Conservation (phyloP, 1,140 invertebrate genomes). For the Argopecten irradians region DNA sequence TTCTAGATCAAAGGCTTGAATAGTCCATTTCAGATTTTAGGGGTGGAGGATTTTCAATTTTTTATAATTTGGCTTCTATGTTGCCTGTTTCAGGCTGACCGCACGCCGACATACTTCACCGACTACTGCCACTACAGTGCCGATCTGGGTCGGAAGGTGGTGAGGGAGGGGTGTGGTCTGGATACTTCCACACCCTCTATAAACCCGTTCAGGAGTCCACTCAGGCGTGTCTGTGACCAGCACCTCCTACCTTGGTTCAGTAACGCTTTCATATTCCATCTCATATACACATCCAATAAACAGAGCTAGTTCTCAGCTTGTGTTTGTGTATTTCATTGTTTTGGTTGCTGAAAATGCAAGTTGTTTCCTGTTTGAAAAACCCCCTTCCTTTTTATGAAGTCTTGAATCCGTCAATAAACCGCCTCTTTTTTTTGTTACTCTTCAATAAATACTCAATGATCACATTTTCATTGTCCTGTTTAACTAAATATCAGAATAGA, state of each 20-base stretch:
- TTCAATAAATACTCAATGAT: too few species aligned
- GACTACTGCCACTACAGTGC: constrained; percentile 67
- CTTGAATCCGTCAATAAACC: too few species aligned
- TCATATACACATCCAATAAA: constrained; percentile 36
- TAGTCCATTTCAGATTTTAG: too few species aligned
- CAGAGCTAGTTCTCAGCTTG: neutral
- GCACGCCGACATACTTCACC: constrained; percentile 65
- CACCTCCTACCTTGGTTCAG: constrained; percentile 66
- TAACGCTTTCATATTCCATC: constrained; percentile 60
- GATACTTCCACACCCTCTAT: constrained; percentile 54
- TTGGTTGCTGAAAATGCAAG: neutral
- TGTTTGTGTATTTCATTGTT: neutral
- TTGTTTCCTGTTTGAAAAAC: too few species aligned
- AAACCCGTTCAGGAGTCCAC: constrained; percentile 66
- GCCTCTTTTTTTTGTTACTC: too few species aligned
- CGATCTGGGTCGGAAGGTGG: constrained; percentile 48
- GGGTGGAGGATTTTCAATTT: too few species aligned
- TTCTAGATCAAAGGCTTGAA: too few species aligned
- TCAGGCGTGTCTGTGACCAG: constrained; percentile 58
- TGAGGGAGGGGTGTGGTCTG: constrained; percentile 41
- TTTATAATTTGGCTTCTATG: neutral
- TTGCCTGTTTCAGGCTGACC: constrained; percentile 53
- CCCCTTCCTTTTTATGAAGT: too few species aligned
- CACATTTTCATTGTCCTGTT: too few species aligned
- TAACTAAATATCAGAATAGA: too few species aligned